Base-by-base conservation (phyloP, 2,888 invertebrate species). In the Idaea straminata region DNA sequence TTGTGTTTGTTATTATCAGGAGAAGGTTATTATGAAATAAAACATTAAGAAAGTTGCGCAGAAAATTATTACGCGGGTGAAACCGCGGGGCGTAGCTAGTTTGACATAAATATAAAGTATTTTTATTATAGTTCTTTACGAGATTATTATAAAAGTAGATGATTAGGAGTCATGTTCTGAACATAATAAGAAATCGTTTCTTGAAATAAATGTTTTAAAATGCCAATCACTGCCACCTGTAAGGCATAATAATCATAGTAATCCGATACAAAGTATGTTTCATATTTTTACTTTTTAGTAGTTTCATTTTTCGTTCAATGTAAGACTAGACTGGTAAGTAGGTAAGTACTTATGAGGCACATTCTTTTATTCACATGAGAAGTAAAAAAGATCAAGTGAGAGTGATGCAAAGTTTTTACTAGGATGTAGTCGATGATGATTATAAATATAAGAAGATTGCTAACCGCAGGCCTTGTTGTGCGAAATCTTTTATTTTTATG, bases 401-500 rank as follows among this genome's bases (percentile, higher is more conserved):
- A 77, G 76, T 76, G 78, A 76, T 76, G 78, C 77, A 79, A 79
- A 80, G 78, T 80, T 79, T 80, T 81, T 79, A 77, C 82, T 83
- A 81, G 77, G 77, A 78, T 81, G 77, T 76, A 77, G 76, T 78
- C 70, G 75, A 75, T 75, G 76, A 82, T 80, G 79, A 85, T 83
- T 84, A 84, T 83, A 82, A 83, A 85, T 83, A 85, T 84, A 82
- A 85, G 10, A 47, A 47, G 83, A 85, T 82, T 77, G 84, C 83
- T 79, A 78, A 85, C 85, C 85, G 84, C 85, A 80, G 83, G 83
- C 81, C 82, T 79, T 83, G 82, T 83, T 80, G 78, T 75, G 74
- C 72, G 69, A 72, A 63, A 65, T 76, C 77, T 75, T 83, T 82
- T 81, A 77, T 79, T 83, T 78, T 78, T 80, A 72, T 77, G 68